phyloP scores from a whole-genome alignment of 2,113 vertebrate genomes.

The Galemys pyrenaicus region DNA sequence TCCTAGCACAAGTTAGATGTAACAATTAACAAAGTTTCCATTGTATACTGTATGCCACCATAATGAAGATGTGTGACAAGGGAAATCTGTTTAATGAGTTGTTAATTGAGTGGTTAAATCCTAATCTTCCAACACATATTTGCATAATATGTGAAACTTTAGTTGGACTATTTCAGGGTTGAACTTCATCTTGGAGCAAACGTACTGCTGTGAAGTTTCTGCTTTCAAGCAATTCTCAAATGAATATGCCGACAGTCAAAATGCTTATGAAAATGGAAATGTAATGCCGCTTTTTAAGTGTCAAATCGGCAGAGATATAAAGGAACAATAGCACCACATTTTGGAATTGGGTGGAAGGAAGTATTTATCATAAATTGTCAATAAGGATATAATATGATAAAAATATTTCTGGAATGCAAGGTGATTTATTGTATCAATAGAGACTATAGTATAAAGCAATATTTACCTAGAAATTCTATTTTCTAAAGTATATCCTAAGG shows the following conservation, averaged over 20 bases:
- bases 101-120: not conserved
- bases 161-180: not conserved
- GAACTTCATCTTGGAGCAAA: not conserved
- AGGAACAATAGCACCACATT: not conserved
- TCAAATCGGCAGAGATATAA: not conserved
- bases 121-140: not conserved
- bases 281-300: not conserved
- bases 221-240: not conserved
- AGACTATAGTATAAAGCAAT: not conserved
- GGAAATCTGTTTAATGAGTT: not conserved
- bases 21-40: not conserved
- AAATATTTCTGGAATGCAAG: slow-evolving; percentile 32
- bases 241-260: not conserved
- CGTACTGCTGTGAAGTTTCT: not conserved
- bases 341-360: not conserved
- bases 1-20: not conserved
- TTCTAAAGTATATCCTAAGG: not conserved
- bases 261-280: not conserved
- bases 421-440: not conserved
- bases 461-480: not conserved
- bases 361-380: not conserved
- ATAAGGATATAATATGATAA: not conserved
- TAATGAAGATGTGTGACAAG: not conserved
- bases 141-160: not conserved
- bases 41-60: not conserved